These are phyloP conservation scores for Bradypodion ventrale DNA, from an alignment of 2,797 vertebrate species.

Conservation along the genomic window DNA sequence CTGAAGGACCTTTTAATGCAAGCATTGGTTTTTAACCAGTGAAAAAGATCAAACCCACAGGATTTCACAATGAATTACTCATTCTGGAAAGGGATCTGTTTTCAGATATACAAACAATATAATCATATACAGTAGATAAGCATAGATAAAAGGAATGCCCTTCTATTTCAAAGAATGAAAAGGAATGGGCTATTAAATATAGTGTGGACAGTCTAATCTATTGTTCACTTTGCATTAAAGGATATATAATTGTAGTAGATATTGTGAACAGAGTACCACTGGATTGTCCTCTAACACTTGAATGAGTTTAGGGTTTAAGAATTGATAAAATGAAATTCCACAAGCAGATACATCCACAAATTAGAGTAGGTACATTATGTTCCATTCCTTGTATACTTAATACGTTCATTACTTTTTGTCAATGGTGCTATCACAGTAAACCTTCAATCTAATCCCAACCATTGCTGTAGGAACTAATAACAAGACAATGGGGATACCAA, in stretches of 20 bases:
- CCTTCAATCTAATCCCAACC: constrained; percentile 23
- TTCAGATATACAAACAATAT: constrained; percentile 50
- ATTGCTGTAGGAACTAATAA: background rate
- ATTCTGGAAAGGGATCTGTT: constrained; percentile 68
- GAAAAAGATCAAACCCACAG: constrained; percentile 61
- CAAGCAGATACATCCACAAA: constrained; percentile 65
- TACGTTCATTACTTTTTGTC: constrained; percentile 63
- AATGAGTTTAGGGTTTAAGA: constrained; percentile 83
- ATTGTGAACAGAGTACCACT: constrained; percentile 71
- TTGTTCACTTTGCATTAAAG: constrained; percentile 60
- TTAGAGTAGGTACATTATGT: constrained; percentile 63
- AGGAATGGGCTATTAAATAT: constrained; percentile 60
- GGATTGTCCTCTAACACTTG: constrained; percentile 87
- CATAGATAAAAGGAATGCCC: constrained; percentile 62
- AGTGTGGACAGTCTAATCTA: constrained; percentile 66
- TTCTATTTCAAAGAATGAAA: constrained; percentile 56
- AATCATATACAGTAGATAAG: constrained; percentile 35
- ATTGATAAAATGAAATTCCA: constrained; percentile 84
- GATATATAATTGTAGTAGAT: constrained; percentile 68
- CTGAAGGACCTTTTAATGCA: constrained; percentile 63
- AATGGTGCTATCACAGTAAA: constrained; percentile 77
- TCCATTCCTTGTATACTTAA: constrained; percentile 72
- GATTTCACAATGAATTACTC: constrained; percentile 59
- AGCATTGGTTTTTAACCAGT: constrained; percentile 64
- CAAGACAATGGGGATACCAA: background rate